Evolutionary conservation across 2,888 invertebrate species (phyloP), one percentile per base, ranked within the genome.

Genomic region (Tuberolachnus salignus): DNA sequence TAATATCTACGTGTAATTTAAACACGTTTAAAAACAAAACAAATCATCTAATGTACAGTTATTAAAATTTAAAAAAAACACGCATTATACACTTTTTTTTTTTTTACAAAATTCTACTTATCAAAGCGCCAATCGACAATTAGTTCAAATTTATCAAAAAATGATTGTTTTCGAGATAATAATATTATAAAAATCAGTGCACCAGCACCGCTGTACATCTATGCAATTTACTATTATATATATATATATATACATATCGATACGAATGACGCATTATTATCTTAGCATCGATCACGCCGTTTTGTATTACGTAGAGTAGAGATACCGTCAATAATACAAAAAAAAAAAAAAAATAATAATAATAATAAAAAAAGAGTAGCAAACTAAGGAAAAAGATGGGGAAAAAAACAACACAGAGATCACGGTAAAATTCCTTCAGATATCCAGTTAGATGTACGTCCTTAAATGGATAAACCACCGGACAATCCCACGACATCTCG

Each of bases 381-480:
- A 13, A 69, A 55, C 51, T 23, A 42, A 51, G 10, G 10, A 63
- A 42, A 51, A 42, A 72, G 21, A 72, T 51, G 49, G 72, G 34
- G 34, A 51, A 72, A 59, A 70, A 71, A 74, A 74, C 66, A 74
- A 74, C 66, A 55, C 55, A 44, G 53, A 26, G 74, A 67, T 67
- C 49, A 6, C 34, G 49, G 55, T 49, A 67, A n/a, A 67, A 78
- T 78, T 66, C 75, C 34, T 66, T 4, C 46, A 49, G 19, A 67
- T 26, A 67, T 78, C 66, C 75, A 78, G 75, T 75, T 75, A 66
- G 75, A 21, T 55, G 34, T 34, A 16, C 59, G 59, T 67, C 75
- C 75, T 67, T 78, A 78, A 78, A 78, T 59, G 75, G 75, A 67
- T 78, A 78, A 67, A 78, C 75, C 57, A 67, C 75, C 75, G n/a